Base-by-base conservation (phyloP, 2,888 invertebrate species). In the Callyntrura sp. region DNA sequence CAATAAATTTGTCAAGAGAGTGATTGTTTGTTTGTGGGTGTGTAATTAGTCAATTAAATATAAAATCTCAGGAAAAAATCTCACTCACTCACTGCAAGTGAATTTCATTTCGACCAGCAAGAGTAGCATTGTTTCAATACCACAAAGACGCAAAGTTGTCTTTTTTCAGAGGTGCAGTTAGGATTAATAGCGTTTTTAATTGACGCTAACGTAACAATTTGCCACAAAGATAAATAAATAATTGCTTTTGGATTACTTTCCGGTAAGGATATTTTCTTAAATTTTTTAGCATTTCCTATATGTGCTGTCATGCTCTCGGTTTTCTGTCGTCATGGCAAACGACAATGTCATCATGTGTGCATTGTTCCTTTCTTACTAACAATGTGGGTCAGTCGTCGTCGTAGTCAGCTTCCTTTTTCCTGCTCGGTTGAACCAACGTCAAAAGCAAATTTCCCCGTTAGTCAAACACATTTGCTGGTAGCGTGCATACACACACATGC, bases 321-420 rank as follows among this genome's bases (percentile, higher is more conserved):
- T 35, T 35, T 35, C 35, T 35, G 3, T 35, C 6, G 35, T 35
- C 35, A 35, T 35, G 2, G 2, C 51, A 51, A n/a, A 6, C 6
- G 51, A 51, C 3, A 2, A 51, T 2, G 51, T 51, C 2, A 51
- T 51, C n/a, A n/a, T n/a, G n/a, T 51, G 51, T 51, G 3, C 35
- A 35, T 51, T n/a, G 51, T 51, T 8, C n/a, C 4, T 17, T 57
- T 17, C n/a, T n/a, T 57, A 57, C 57, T 17, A 57, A 57, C 17
- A 35, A 70, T 70, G 17, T 73, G 23, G 70, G 70, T 73, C 70
- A 73, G 1, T 14, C 5, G 12, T 45, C 45, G 45, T 73, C 70
- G 45, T 73, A 73, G 1, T 14, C 5, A 17, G 70, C 45, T 73
- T 73, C 70, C 70, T 73, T 48, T 43, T 73, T 68, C 43, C 68